These are phyloP conservation scores for Albula goreensis DNA, from an alignment of 2,113 vertebrate species.

Conservation along the genomic window DNA sequence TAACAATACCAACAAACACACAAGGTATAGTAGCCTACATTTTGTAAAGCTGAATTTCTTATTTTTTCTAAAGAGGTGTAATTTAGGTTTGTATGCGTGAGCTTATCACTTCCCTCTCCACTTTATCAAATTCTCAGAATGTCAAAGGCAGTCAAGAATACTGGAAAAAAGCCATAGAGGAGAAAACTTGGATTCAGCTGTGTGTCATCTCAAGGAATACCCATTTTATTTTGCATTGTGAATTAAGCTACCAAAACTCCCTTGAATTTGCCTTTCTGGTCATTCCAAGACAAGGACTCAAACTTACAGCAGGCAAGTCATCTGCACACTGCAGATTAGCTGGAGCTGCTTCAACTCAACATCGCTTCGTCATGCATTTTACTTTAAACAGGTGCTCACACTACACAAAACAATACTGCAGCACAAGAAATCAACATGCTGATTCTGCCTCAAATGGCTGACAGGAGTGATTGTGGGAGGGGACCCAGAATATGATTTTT, in stretches of 20 bases:
- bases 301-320: too few species aligned
- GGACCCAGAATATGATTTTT: background rate
- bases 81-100: too few species aligned
- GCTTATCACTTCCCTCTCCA: too few species aligned
- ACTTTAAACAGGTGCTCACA: background rate
- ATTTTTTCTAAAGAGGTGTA: too few species aligned
- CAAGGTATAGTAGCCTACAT: too few species aligned
- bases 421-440: background rate
- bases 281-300: background rate
- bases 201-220: background rate
- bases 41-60: too few species aligned
- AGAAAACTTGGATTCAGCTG: background rate
- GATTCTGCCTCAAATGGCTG: background rate
- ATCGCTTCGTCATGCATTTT: background rate
- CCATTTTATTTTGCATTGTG: background rate
- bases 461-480: background rate
- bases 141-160: too few species aligned
- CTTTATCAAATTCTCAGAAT: too few species aligned
- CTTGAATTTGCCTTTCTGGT: slow-evolving; percentile 3
- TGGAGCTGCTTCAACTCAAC: background rate
- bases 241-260: background rate
- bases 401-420: background rate
- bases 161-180: background rate
- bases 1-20: too few species aligned
- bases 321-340: background rate